These are phyloP conservation scores for Puma concolor DNA, from an alignment of 2,113 vertebrate genomes.

Conservation along the genomic window DNA sequence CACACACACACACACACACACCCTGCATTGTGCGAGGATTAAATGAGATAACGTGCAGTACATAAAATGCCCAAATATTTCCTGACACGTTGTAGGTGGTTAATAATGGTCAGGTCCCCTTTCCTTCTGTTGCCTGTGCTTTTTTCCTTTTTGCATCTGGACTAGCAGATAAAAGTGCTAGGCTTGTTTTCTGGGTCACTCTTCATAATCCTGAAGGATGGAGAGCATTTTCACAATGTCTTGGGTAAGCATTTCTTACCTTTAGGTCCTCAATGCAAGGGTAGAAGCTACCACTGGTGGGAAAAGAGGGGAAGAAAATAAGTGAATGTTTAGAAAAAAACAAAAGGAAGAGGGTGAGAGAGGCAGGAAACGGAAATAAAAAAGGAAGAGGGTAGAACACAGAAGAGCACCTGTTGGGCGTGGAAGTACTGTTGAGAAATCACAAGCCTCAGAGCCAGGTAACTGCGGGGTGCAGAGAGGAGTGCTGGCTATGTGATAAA, in stretches of 20 bases:
- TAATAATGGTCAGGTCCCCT: background rate
- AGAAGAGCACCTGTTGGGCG: background rate
- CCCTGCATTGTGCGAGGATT: background rate
- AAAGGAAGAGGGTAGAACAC: background rate
- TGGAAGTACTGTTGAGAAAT: background rate
- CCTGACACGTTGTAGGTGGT: background rate
- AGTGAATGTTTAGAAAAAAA: background rate
- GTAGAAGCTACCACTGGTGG: background rate
- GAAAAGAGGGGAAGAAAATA: background rate
- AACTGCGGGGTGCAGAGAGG: background rate
- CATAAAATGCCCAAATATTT: background rate
- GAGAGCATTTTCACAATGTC: background rate
- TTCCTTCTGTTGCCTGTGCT: background rate
- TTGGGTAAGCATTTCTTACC: background rate
- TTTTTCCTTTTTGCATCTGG: background rate
- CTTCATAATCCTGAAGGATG: background rate
- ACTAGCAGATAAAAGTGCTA: background rate
- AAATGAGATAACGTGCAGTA: background rate
- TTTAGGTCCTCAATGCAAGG: background rate
- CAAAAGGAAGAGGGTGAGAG: background rate
- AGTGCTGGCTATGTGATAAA: background rate
- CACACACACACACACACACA: background rate
- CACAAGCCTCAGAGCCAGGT: background rate
- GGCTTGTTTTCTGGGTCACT: background rate
- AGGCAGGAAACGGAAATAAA: background rate